These are phyloP conservation scores for Lordiphosa mommai DNA, from an alignment of 1,140 invertebrate genomes.

Conservation along the genomic window DNA sequence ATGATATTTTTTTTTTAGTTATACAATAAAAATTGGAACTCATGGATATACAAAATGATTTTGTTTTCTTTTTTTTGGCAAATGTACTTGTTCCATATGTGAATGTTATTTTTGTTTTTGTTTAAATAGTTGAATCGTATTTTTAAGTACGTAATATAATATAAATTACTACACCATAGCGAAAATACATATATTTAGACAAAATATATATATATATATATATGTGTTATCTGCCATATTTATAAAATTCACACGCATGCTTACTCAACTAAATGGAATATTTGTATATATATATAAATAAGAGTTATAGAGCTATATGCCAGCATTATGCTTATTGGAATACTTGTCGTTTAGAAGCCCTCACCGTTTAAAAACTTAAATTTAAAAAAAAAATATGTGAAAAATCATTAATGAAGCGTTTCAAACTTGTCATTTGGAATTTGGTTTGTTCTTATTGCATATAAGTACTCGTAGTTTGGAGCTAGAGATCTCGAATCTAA, in stretches of 20 bases:
- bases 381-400: conserved; percentile 13
- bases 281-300: conserved; percentile 31
- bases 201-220: no score
- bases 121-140: conserved; percentile 23
- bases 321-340: conserved; percentile 51
- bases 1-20: conserved; percentile 39
- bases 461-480: conserved; percentile 35
- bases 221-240: not conserved
- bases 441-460: conserved; percentile 7
- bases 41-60: conserved; percentile 13
- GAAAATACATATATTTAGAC: no score
- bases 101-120: conserved; percentile 9
- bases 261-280: conserved; percentile 44
- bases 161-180: no score
- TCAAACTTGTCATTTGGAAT: conserved; percentile 52
- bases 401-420: conserved; percentile 24
- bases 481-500: conserved; percentile 54
- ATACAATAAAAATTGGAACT: conserved; percentile 31
- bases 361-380: conserved; percentile 21
- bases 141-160: conserved; percentile 28
- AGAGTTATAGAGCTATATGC: conserved; percentile 23
- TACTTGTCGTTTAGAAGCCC: conserved; percentile 52
- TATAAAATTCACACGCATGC: conserved; percentile 41
- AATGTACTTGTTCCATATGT: conserved; percentile 32
- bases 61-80: conserved; percentile 58